Evolutionary conservation across 2,797 vertebrate species (phyloP).

Genomic region (Hydrolagus colliei): DNA sequence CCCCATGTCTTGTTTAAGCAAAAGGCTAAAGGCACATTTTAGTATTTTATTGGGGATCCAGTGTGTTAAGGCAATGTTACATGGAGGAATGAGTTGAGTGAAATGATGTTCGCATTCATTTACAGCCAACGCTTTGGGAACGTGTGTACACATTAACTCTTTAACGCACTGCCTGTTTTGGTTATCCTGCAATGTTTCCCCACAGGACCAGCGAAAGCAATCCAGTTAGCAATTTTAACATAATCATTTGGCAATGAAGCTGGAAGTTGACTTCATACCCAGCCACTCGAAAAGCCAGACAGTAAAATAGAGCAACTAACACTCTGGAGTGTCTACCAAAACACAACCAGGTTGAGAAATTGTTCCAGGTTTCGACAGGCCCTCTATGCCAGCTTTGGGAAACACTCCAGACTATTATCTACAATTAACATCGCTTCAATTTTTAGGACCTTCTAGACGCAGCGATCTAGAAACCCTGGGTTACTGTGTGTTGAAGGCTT

Average conservation of each 20-base stretch:
- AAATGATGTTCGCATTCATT: neutral
- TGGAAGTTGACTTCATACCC: too few species aligned
- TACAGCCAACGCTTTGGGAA: too few species aligned
- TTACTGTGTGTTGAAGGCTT: constrained; percentile 84
- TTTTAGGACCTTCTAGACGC: constrained; percentile 76
- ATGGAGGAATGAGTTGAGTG: neutral
- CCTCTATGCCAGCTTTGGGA: neutral
- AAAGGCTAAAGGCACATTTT: neutral
- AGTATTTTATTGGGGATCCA: neutral
- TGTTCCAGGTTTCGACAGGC: neutral
- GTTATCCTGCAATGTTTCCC: too few species aligned
- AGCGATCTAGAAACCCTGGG: constrained; percentile 86
- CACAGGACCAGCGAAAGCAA: too few species aligned
- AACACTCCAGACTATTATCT: neutral
- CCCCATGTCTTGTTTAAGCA: neutral
- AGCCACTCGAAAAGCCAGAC: too few species aligned
- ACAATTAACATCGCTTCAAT: accelerated
- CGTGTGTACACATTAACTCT: too few species aligned
- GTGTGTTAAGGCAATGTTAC: neutral
- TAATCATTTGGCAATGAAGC: too few species aligned
- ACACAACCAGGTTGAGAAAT: neutral
- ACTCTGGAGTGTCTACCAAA: neutral
- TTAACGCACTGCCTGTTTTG: too few species aligned
- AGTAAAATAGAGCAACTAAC: neutral
- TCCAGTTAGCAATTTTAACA: too few species aligned